These are phyloP conservation scores for Hartigia nigra DNA, from an alignment of 2,888 invertebrate species.

Conservation along the genomic window DNA sequence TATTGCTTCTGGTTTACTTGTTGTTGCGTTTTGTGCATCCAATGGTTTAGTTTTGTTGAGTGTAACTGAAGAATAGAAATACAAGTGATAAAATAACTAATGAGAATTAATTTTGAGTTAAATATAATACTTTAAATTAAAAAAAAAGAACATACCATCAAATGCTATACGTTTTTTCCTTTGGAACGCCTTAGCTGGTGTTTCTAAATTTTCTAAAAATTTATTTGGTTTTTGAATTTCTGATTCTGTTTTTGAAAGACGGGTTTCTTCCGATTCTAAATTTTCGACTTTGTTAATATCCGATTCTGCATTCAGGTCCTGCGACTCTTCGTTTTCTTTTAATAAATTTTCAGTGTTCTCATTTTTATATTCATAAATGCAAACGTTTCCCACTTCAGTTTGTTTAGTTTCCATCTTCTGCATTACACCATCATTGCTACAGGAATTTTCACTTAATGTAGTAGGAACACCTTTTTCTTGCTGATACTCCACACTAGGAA, in stretches of 20 bases:
- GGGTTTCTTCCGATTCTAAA: slow-evolving; percentile 29
- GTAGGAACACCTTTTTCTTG: slow-evolving; percentile 18
- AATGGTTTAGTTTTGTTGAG: slow-evolving; percentile 40
- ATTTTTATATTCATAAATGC: slow-evolving; percentile 43
- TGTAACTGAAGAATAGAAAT: slow-evolving; percentile 40
- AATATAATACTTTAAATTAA: background rate
- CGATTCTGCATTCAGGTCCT: slow-evolving; percentile 24
- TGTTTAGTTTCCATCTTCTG: slow-evolving; percentile 42
- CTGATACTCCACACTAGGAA: slow-evolving; percentile 64
- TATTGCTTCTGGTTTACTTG: slow-evolving; percentile 31
- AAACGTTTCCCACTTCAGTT: slow-evolving; percentile 37
- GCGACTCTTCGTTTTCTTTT: slow-evolving; percentile 20
- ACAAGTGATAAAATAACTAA: background rate
- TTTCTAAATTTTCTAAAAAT: slow-evolving; percentile 56
- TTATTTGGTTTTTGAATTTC: slow-evolving; percentile 46
- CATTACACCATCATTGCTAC: slow-evolving; percentile 20
- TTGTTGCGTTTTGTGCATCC: slow-evolving; percentile 28
- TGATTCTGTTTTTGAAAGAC: slow-evolving; percentile 12
- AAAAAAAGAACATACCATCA: slow-evolving; percentile 48
- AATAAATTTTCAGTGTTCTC: slow-evolving; percentile 14
- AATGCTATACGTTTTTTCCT: slow-evolving; percentile 69
- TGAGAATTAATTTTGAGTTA: background rate
- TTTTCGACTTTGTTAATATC: slow-evolving; percentile 27
- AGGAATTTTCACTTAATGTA: slow-evolving; percentile 9
- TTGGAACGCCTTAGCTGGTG: slow-evolving; percentile 67